phyloP scores from a whole-genome alignment of 2,113 vertebrate species.

The Trogon surrucura region DNA sequence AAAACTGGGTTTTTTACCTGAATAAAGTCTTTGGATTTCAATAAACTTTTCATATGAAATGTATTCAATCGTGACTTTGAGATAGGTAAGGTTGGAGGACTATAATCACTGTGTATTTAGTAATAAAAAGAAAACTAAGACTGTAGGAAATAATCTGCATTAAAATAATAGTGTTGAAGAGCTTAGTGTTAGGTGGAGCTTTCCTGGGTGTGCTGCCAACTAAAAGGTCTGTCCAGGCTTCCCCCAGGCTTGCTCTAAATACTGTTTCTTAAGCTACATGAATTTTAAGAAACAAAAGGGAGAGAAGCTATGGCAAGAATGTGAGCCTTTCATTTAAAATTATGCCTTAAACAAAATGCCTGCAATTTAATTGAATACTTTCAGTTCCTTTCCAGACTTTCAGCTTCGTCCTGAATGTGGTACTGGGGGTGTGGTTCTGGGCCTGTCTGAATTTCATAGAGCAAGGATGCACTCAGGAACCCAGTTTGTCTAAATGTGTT shows the following conservation, averaged over 20 bases:
- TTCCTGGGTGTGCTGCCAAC: background rate
- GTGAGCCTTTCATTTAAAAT: background rate
- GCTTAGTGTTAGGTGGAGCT: background rate
- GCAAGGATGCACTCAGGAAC: accelerated
- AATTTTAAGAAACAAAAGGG: background rate
- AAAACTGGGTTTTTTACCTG: background rate
- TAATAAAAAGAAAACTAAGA: background rate
- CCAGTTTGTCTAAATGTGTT: background rate
- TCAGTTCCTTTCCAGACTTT: background rate
- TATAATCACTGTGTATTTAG: background rate
- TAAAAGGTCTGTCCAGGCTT: background rate
- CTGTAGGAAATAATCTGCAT: background rate
- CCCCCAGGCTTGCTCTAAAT: background rate
- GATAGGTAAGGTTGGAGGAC: background rate
- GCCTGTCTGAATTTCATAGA: background rate
- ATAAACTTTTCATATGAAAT: background rate
- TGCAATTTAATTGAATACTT: background rate
- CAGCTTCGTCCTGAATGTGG: background rate
- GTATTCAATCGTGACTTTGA: background rate
- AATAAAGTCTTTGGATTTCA: background rate
- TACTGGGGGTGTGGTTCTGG: background rate
- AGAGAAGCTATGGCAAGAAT: background rate
- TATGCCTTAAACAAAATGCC: background rate
- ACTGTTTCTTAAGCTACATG: background rate
- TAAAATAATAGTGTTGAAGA: background rate